Conservation (phyloP, 2,888 invertebrate species). For the Mythimna ferrago region DNA sequence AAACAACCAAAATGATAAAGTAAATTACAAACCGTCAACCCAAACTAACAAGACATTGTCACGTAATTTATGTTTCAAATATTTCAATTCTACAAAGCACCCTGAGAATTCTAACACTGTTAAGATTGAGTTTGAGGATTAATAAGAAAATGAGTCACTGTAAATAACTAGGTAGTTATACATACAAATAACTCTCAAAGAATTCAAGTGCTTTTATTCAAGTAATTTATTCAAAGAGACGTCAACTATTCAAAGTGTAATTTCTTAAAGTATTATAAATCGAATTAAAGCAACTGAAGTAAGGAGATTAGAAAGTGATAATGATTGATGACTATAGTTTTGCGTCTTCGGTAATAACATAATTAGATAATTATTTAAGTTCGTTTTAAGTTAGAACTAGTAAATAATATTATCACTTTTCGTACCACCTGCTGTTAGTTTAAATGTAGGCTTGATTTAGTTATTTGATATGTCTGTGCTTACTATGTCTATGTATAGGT, state of each 20-base stretch:
- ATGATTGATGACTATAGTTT: constrained; percentile 46
- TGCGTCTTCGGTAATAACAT: constrained; percentile 3
- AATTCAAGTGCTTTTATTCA: constrained; percentile 3
- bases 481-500: background rate
- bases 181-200: constrained; percentile 10
- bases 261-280: constrained; percentile 28
- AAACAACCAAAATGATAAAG: background rate
- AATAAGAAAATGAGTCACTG: constrained; percentile 7
- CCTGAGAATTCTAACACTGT: constrained; percentile 2
- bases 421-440: background rate
- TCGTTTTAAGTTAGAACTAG: constrained; percentile 1
- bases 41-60: background rate
- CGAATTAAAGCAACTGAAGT: constrained; percentile 19
- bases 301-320: constrained; percentile 24
- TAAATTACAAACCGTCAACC: background rate
- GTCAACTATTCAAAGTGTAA: constrained; percentile 30
- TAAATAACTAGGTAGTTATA: constrained; percentile 6
- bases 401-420: background rate
- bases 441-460: background rate
- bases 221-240: constrained; percentile 24
- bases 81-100: constrained; percentile 9
- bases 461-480: background rate
- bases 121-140: constrained; percentile 8
- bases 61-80: constrained; percentile 9
- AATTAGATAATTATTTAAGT: constrained; percentile 10